Base-by-base conservation (phyloP, 2,797 vertebrate species). In the Phataginus tricuspis region DNA sequence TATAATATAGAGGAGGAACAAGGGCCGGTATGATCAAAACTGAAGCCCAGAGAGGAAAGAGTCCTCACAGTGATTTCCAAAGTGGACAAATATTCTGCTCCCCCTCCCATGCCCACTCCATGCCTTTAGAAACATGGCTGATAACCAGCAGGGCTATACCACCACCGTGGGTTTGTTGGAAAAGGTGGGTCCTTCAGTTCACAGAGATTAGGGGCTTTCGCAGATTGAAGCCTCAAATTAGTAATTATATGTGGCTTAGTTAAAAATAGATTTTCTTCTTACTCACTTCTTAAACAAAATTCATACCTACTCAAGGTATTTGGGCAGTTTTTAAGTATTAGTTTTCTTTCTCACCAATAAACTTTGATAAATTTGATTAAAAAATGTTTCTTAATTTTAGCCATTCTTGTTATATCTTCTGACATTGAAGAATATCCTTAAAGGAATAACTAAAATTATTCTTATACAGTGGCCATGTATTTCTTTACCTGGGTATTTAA, bases 231-330 rank as follows among this genome's bases (percentile, higher is more conserved):
- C 29, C 9, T 91, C 59, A 87, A 61, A 8, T 45, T 82, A 69
- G 49, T 74, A 88, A 79, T 88, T 51, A 12, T 8, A 45, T 64
- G 16, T 42, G 55, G 27, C 29, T 78, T 66, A 63, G 71, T 85
- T 85, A 77, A 91, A 83, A 59, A 42, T 23, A 83, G 4, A 63
- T 61, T 18, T 63, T 89, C 37, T 71, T 10, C 14, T 74, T 61
- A 18, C 15, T 64, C 61, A 71, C 7, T 37, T 96, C 77, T 42
- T 59, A 59, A 97, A 64, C 86, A 88, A 88, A 86, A 71, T 51
- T 19, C 15, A 72, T 83, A 55, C 42, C 15, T 23, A 4, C 5
- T 72, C 1, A 90, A 84, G 7, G 59, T 34, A 64, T 74, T 87
- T 94, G 61, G 34, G 9, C 23, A 86, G 19, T 91, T 79, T 95